Percentiles rank a stretch among this genome's conserved stretches.
These are phyloP conservation scores for Calyptomena viridis DNA, from an alignment of 2,113 vertebrate species.

Conservation along the genomic window DNA sequence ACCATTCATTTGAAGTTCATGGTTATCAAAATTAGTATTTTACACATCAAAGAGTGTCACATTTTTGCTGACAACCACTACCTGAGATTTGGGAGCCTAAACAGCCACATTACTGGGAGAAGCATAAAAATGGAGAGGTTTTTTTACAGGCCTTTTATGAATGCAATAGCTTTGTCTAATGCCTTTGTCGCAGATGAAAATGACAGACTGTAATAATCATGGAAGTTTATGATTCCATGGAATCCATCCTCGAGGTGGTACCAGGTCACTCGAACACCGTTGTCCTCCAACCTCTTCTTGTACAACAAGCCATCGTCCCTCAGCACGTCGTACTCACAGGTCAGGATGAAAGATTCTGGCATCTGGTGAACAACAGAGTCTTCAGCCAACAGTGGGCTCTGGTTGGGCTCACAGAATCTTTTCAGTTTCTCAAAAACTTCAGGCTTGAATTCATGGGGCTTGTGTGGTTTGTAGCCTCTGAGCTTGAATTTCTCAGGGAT, in stretches of 20 bases:
- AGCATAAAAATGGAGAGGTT: not conserved
- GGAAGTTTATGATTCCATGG: constrained; percentile 77
- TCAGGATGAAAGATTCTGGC: constrained; percentile 80
- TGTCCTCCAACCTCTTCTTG: constrained; percentile 80
- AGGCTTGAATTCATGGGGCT: constrained; percentile 39
- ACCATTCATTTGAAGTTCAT: not conserved
- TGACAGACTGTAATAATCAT: constrained; percentile 61
- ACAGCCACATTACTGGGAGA: not conserved
- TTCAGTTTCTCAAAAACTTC: constrained; percentile 72
- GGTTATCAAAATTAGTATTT: not conserved
- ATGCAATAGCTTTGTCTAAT: constrained; percentile 62
- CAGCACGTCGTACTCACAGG: constrained; percentile 82
- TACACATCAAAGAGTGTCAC: not conserved
- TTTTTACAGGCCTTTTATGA: constrained; percentile 19
- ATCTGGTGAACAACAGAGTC: constrained; percentile 69
- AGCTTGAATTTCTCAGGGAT: constrained; percentile 75
- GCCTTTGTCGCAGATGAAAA: constrained; percentile 71
- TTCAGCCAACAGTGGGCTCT: constrained; percentile 77
- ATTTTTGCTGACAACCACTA: not conserved
- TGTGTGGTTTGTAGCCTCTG: constrained; percentile 14
- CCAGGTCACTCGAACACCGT: constrained; percentile 78
- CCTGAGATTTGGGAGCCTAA: not conserved
- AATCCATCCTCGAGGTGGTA: constrained; percentile 79
- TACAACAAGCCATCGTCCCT: constrained; percentile 82
- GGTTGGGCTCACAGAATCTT: constrained; percentile 42